A percentile compares a stretch with the other conserved stretches of the same genome.
phyloP scores from a whole-genome alignment of 2,113 vertebrate species.

The Corythaixoides concolor region DNA sequence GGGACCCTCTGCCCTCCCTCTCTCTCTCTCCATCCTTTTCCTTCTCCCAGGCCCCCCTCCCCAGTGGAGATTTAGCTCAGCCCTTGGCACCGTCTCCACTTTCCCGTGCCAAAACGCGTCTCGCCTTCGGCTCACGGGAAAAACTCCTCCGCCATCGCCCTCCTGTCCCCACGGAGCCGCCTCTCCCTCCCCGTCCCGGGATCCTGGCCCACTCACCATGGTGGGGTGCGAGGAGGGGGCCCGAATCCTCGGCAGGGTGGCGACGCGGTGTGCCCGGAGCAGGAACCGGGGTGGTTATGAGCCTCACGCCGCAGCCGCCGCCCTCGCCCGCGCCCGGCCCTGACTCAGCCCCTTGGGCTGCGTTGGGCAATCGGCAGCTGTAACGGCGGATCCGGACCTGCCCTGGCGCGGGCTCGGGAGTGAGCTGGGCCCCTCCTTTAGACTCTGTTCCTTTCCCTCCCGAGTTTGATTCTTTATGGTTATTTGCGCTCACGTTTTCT shows the following conservation, averaged over 20 bases:
- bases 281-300: not conserved
- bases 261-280: not conserved
- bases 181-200: not conserved
- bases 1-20: not conserved
- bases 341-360: not conserved
- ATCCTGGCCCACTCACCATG: not conserved
- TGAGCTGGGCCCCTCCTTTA: not conserved
- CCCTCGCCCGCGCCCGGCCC: not conserved
- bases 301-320: not conserved
- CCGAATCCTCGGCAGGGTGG: accelerated
- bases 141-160: accelerated
- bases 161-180: accelerated
- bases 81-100: not conserved
- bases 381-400: not conserved
- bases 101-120: accelerated
- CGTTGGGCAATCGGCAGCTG: not conserved
- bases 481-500: accelerated
- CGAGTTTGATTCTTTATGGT: accelerated
- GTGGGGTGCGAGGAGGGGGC: not conserved
- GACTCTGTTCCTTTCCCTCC: not conserved
- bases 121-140: not conserved
- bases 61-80: not conserved
- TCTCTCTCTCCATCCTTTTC: not conserved
- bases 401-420: not conserved
- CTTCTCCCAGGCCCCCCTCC: accelerated